Base-by-base conservation (phyloP, 2,797 vertebrate genomes). In the Poeciliopsis gracilis region DNA sequence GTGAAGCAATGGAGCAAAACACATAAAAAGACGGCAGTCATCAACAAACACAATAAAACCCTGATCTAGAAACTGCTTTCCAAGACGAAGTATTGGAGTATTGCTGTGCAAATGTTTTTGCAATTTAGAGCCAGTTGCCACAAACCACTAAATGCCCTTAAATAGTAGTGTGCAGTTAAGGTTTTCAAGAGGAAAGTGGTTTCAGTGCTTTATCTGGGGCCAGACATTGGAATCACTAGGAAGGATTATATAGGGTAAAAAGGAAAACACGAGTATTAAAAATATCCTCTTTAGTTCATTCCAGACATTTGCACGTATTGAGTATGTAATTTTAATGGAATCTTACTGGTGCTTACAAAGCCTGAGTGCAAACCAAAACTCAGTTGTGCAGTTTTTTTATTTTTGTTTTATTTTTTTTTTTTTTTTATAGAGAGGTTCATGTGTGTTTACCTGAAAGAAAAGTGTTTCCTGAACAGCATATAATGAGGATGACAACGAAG, bases 11-110 rank as follows among this genome's bases (percentile, higher is more conserved):
- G 94, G 91, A 95, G 93, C 93, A 93, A 93, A 93, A 90, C 93
- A 90, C 91, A 94, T 95, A 93, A 95, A 93, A 94, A 91, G 91
- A 94, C 92, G 89, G 91, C 91, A 93, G 92, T 90, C 92, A 94
- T 93, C 93, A 93, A 94, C 93, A 93, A 94, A 94, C 93, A 93
- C 91, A 92, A 93, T 93, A 94, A 95, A 95, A 94, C 87, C 93
- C 91, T 92, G 92, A 92, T 93, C 93, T 93, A 93, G 91, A 93
- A 94, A 94, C 90, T 91, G 86, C 89, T 94, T 93, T 93, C 91
- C 71, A 74, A 90, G 84, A 89, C 90, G 63, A 90, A 86, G 79
- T 76, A 81, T 81, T 76, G 90, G 88, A 91, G 91, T 90, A 93
- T 94, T 92, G 93, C 91, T 85, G 90, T 88, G 90, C 93, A 94